Base-by-base conservation (phyloP, 2,888 invertebrate genomes). In the Magallana nippona region DNA sequence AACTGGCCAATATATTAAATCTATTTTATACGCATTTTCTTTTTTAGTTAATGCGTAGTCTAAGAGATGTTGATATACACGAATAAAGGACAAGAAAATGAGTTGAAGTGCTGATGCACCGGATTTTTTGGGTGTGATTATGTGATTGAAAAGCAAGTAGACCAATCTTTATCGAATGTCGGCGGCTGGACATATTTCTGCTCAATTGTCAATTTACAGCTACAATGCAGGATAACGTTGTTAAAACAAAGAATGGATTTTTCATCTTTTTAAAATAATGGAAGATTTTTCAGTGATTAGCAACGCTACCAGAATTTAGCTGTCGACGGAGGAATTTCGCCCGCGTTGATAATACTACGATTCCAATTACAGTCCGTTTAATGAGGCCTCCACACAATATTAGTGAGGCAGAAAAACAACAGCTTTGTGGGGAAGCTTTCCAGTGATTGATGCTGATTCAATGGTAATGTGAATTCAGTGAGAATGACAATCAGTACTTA, bases 241-340 rank as follows among this genome's bases (percentile, higher is more conserved):
- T 63, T 63, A 63, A 63, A 63, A 22, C 63, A 27, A 63, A 27
- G 27, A 63, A 63, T 22, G 63, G 63, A 27, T 11, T 63, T 44
- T 44, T 44, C 44, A 63, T 63, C 27, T 63, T 63, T 27, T 63
- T 63, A 63, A 63, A 63, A 63, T 63, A 63, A 63, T 63, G 63
- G 63, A 63, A 63, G 63, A 27, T 63, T 63, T 63, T 63, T 63
- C 63, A 63, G 27, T 63, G 63, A 63, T 63, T 63, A 63, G 63
- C 32, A 11, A 27, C 15, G 22, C 27, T 27, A 63, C 63, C 22
- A 63, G 63, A 63, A 27, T 22, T 63, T 13, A 27, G 22, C 63
- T 63, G 27, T 22, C 22, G 22, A 63, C 22, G 32, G 27, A 22
- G 32, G 22, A 63, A 63, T 27, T 63, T 63, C 19, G 63, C 63